Evolutionary conservation across 2,113 vertebrate species (phyloP), one percentile per base, ranked within the genome.

Genomic region (Bagarius yarrelli): DNA sequence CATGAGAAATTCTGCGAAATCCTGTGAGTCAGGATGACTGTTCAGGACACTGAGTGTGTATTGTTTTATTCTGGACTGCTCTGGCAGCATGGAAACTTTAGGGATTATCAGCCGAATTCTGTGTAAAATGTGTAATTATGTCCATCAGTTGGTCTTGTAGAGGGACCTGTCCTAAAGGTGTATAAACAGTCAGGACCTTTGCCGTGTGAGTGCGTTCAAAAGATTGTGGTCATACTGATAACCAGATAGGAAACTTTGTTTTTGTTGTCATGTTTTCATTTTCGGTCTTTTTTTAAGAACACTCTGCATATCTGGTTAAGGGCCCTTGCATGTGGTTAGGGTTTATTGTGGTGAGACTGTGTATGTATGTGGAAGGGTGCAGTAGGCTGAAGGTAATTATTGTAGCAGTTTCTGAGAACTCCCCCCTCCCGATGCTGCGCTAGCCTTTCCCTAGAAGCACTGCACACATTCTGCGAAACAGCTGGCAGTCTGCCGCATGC

Each of bases 351-450:
- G 75, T 81, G 56, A 78, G 84, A 36, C 59, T 73, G 72, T 72
- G 81, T 75, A 70, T 81, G 85, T 79, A 86, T 88, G 89, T 88
- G 86, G 83, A 85, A 87, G 89, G 87, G 86, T 88, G 87, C 89
- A 86, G 86, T 91, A 90, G 92, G 90, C 91, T 92, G 92, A 91
- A 92, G 92, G 91, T 93, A 93, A 94, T 94, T 93, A 93, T 91
- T 59, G 66, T 88, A 88, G 91, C 91, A 81, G 92, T 93, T 94
- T 93, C 93, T 92, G 87, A 89, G 93, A 94, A 93, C 83, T 88
- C 89, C 90, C 88, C n/a, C 89, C 90, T 93, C 92, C 88, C 88
- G 83, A 89, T 90, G 91, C 74, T 40, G 78, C 75, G 44, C 84
- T 87, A 85, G 86, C 67, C 86, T 85, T 91, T 93, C 92, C 92